A percentile compares a stretch with the other conserved stretches of the same genome.
Evolutionary conservation across 2,113 vertebrate genomes (phyloP).

Genomic region (Pithys albifrons): DNA sequence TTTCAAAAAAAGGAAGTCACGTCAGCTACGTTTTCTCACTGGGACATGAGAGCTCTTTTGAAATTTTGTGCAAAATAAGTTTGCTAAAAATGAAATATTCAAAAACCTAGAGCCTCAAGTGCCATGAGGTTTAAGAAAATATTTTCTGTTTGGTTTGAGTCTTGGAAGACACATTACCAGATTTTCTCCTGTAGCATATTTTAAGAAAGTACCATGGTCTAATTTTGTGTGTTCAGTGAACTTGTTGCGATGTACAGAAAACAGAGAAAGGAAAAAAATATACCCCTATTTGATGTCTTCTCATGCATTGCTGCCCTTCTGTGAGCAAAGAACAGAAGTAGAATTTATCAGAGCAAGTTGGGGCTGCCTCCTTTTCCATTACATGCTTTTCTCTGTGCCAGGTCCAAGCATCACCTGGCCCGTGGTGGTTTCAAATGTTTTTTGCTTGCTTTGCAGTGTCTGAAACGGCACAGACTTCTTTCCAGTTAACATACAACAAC

Average conservation of each 20-base stretch:
- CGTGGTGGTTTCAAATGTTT: background rate
- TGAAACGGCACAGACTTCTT: background rate
- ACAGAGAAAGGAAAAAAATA: background rate
- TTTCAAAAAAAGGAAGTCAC: background rate
- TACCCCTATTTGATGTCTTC: background rate
- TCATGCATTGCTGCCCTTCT: background rate
- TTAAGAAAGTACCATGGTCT: background rate
- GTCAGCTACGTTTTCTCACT: background rate
- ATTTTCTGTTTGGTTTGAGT: background rate
- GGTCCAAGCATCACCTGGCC: background rate
- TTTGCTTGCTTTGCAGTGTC: background rate
- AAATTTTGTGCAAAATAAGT: background rate
- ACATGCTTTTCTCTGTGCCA: background rate
- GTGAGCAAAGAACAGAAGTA: background rate
- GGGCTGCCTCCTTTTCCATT: background rate
- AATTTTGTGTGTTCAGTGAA: background rate
- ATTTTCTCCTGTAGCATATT: background rate
- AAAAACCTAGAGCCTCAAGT: background rate
- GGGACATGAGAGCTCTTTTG: background rate
- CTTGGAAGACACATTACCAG: background rate
- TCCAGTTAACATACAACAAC: constrained; percentile 38
- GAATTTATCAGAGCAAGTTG: background rate
- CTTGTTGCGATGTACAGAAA: background rate
- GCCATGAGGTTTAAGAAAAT: background rate
- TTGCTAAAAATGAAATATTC: background rate